These are phyloP conservation scores for Atrichornis clamosus DNA, from an alignment of 2,113 vertebrate species.

Conservation along the genomic window DNA sequence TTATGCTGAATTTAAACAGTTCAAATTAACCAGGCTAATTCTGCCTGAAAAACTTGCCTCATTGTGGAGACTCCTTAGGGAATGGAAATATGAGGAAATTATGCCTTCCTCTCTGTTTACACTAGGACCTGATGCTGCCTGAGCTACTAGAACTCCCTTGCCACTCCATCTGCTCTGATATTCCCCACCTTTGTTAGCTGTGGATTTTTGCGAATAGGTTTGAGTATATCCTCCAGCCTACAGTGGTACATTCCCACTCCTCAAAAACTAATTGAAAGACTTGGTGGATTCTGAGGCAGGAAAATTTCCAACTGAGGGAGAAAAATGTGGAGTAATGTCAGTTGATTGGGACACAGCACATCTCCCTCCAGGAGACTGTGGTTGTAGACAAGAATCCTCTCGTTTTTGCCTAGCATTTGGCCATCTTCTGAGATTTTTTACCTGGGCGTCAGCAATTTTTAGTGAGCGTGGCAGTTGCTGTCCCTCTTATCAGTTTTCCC, in stretches of 20 bases:
- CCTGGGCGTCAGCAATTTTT: not conserved
- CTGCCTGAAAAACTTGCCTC: not conserved
- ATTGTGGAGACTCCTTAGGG: not conserved
- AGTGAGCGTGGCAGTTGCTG: not conserved
- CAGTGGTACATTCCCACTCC: not conserved
- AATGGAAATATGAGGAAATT: not conserved
- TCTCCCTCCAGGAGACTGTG: accelerated
- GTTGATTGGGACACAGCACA: not conserved
- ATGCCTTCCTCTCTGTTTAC: not conserved
- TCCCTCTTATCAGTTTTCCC: slow-evolving; percentile 44
- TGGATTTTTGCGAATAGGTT: not conserved
- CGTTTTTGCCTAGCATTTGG: not conserved
- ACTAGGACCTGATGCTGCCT: not conserved
- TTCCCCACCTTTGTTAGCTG: not conserved
- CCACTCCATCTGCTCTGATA: not conserved
- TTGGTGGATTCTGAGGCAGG: not conserved
- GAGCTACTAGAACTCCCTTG: not conserved
- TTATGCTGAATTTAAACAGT: not conserved
- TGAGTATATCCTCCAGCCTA: not conserved
- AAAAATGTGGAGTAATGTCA: not conserved
- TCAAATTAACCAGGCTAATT: not conserved
- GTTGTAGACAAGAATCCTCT: not conserved
- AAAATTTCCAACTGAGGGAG: not conserved
- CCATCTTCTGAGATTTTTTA: not conserved
- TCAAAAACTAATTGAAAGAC: not conserved